Evolutionary conservation across 2,797 vertebrate species (phyloP), one percentile per base, ranked within the genome.

Genomic region (Rhyacichthys aspro): DNA sequence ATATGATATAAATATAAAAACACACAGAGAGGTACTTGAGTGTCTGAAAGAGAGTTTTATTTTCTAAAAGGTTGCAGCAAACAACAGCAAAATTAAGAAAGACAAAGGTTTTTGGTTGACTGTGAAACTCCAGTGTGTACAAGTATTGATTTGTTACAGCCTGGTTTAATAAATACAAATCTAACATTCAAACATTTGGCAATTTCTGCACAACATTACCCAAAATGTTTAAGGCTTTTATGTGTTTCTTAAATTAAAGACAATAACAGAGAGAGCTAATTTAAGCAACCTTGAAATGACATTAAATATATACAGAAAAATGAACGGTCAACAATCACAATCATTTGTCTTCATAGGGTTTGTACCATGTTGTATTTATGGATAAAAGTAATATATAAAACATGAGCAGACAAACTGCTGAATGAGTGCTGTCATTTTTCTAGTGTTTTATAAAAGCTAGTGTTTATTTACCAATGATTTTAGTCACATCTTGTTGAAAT

Each of bases 71-170:
- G 11, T 62, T 59, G 46, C 50, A 57, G n/a, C n/a, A n/a, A n/a
- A n/a, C 45, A 79, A 50, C 67, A 76, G 72, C 70, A 74, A 74
- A 70, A 34, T 49, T 72, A 53, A 69, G 59, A 78, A 57, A 78
- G 50, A 76, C 38, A 60, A 59, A 78, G 17, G 50, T 67, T 82
- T 28, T 82, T 63, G 71, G 60, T 83, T 74, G 71, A 70, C 48
- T 67, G 72, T 46, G 72, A 66, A 55, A 79, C 68, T 83, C 72
- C 74, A 79, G 71, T 74, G 62, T 73, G 52, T 45, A 77, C 78
- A 80, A 57, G 1, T 0, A 45, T 63, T 36, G 38, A 56, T 68
- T 69, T 52, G 68, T 16, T 66, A 43, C 43, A 61, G 55, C 57
- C 58, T 16, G 32, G 63, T 48, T 74, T 33, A 71, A 63, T 67